Conservation (phyloP, 2,113 vertebrate genomes). For the Hemiscyllium ocellatum region DNA sequence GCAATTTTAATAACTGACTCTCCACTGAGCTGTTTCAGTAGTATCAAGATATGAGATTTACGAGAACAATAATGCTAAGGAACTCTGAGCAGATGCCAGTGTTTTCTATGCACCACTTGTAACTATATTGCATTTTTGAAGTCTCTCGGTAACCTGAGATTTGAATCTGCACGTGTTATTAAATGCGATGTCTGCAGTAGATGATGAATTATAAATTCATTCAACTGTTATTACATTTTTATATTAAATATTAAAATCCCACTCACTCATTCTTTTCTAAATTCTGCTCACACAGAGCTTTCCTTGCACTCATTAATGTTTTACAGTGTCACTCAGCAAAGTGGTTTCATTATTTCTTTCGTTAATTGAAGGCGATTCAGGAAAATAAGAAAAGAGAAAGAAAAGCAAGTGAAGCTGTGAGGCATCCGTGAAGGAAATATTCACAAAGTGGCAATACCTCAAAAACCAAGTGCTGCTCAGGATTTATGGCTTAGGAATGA, state of each 20-base stretch:
- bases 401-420: neutral
- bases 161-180: slow-evolving; percentile 34
- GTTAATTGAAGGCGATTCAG: slow-evolving; percentile 4
- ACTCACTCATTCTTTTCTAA: slow-evolving; percentile 6
- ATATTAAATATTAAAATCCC: slow-evolving; percentile 38
- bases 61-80: neutral
- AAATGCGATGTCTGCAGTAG: slow-evolving; percentile 19
- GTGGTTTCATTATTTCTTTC: slow-evolving; percentile 34
- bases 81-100: slow-evolving; percentile 22
- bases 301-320: slow-evolving; percentile 29
- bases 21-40: neutral
- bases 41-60: slow-evolving; percentile 14
- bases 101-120: neutral
- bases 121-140: slow-evolving; percentile 30
- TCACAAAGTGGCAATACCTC: neutral
- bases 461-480: neutral
- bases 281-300: slow-evolving; percentile 22
- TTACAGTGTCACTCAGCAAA: slow-evolving; percentile 27
- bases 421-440: neutral
- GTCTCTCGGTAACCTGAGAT: slow-evolving; percentile 21
- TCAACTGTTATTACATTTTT: slow-evolving; percentile 38
- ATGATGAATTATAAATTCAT: slow-evolving; percentile 37
- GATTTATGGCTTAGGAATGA: neutral
- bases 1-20: slow-evolving; percentile 18
- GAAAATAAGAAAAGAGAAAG: neutral